Percentiles rank a stretch among this genome's conserved stretches.
phyloP scores from a whole-genome alignment of 2,113 vertebrate genomes.

The Scomber colias region DNA sequence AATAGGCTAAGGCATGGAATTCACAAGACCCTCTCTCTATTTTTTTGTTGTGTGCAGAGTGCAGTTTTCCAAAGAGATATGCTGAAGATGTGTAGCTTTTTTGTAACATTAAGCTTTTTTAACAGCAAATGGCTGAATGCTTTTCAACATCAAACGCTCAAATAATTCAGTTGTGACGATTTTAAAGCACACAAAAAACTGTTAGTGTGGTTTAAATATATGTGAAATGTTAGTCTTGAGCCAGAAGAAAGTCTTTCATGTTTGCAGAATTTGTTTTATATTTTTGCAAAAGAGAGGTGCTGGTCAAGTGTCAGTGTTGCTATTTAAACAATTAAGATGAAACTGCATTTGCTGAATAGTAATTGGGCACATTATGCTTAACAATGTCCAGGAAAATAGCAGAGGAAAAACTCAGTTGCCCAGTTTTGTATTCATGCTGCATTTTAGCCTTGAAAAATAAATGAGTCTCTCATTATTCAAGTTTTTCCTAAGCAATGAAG shows the following conservation, averaged over 20 bases:
- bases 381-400: not conserved
- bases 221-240: not conserved
- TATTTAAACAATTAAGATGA: constrained; percentile 9
- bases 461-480: not conserved
- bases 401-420: not conserved
- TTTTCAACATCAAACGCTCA: too few relatives aligned
- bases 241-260: too few relatives aligned
- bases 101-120: too few relatives aligned
- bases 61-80: too few relatives aligned
- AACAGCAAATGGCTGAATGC: too few relatives aligned
- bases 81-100: too few relatives aligned
- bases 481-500: not conserved
- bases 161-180: too few relatives aligned
- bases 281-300: not conserved
- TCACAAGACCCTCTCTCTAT: too few relatives aligned
- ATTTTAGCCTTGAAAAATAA: not conserved
- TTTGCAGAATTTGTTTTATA: not conserved
- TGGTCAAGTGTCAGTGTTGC: constrained; percentile 25
- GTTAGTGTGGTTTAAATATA: not conserved
- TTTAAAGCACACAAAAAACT: too few relatives aligned
- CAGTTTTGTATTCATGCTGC: not conserved
- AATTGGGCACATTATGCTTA: not conserved
- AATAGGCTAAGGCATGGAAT: too few relatives aligned
- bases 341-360: not conserved
- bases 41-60: too few relatives aligned